These are phyloP conservation scores for Rhabdophis nuchalis DNA, from an alignment of 2,797 vertebrate genomes.

Conservation along the genomic window DNA sequence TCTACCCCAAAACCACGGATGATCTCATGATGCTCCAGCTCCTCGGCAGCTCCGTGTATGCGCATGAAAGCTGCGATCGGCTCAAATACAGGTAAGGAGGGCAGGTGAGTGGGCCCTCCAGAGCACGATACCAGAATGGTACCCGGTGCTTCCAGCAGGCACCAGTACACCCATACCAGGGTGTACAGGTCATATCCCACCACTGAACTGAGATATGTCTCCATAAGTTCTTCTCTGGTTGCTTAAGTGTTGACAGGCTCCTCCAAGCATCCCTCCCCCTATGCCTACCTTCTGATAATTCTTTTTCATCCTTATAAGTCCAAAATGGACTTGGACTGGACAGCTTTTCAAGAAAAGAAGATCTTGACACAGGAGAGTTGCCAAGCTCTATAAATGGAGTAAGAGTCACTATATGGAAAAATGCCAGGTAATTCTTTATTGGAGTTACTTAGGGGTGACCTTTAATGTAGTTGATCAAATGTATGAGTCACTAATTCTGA, in stretches of 20 bases:
- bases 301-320: background rate
- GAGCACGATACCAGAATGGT: too few relatives aligned
- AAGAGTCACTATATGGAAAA: conserved; percentile 39
- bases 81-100: too few relatives aligned
- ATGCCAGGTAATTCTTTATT: conserved; percentile 49
- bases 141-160: too few relatives aligned
- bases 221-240: background rate
- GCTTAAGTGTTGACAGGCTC: background rate
- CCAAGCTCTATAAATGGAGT: background rate
- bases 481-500: conserved; percentile 57
- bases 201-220: background rate
- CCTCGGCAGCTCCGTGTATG: too few relatives aligned
- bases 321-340: background rate
- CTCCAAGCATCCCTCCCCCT: background rate
- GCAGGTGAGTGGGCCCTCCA: too few relatives aligned
- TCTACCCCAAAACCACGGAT: too few relatives aligned
- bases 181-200: too few relatives aligned
- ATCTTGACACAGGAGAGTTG: conserved; percentile 12
- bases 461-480: conserved; percentile 49
- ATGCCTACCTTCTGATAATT: background rate
- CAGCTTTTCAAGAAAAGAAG: background rate
- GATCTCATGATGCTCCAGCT: too few relatives aligned
- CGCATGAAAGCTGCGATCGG: too few relatives aligned
- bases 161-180: too few relatives aligned
- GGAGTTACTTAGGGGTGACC: conserved; percentile 52